A percentile compares a stretch with the other conserved stretches of the same genome.
Conservation (phyloP, 2,888 invertebrate species). For the Rutpela maculata region DNA sequence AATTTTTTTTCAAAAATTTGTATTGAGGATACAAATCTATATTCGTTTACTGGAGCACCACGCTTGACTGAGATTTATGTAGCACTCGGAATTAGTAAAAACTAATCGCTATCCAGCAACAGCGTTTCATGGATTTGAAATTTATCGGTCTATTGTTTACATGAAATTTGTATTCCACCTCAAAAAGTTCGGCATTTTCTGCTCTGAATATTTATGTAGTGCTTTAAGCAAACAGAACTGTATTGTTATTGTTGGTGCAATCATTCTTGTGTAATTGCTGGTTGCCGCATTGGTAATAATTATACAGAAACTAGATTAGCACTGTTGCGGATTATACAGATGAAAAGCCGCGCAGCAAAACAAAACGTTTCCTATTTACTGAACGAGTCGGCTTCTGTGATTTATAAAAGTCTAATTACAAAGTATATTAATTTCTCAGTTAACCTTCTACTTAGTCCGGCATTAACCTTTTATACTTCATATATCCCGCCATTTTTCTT, state of each 20-base stretch:
- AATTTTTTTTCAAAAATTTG: too few relatives aligned
- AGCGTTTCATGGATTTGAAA: slow-evolving; percentile 3
- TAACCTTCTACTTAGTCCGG: slow-evolving; percentile 14
- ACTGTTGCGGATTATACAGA: slow-evolving; percentile 19
- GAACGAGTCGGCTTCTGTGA: slow-evolving; percentile 25
- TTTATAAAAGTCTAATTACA: slow-evolving; percentile 31
- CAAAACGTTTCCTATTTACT: slow-evolving; percentile 28
- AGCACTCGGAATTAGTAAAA: background rate
- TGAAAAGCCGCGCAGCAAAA: slow-evolving; percentile 29
- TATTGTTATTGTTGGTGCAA: slow-evolving; percentile 36
- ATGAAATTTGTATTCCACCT: slow-evolving; percentile 6
- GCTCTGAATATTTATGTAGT: slow-evolving; percentile 5
- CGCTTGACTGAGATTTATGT: background rate
- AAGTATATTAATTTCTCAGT: slow-evolving; percentile 17
- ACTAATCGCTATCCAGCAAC: background rate
- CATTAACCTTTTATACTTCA: slow-evolving; percentile 17
- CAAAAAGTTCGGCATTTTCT: background rate
- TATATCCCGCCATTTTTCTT: background rate
- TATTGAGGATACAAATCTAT: too few relatives aligned
- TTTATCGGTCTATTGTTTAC: slow-evolving; percentile 7
- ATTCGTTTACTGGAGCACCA: background rate
- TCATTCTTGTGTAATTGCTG: slow-evolving; percentile 34
- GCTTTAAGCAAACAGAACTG: slow-evolving; percentile 24
- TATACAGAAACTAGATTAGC: slow-evolving; percentile 25
- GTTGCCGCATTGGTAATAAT: slow-evolving; percentile 38